A percentile compares a stretch with the other conserved stretches of the same genome.
These are phyloP conservation scores for Drosophila rufa DNA, from an alignment of 1,140 invertebrate genomes.

Conservation along the genomic window DNA sequence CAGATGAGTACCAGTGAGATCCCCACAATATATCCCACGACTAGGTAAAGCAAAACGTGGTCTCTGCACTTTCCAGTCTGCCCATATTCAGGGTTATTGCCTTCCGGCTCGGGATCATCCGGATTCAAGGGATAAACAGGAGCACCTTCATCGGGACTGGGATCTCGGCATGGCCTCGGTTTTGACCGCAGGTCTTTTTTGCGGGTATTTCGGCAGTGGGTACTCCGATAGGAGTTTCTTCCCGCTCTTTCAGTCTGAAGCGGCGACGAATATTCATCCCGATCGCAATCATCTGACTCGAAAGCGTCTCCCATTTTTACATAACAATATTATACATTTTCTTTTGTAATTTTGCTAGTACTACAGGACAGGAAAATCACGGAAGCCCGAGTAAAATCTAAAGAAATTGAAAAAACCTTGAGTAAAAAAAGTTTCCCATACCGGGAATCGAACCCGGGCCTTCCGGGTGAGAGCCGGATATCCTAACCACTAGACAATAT, in stretches of 20 bases:
- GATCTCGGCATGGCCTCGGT: neutral
- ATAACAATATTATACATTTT: too few relatives aligned
- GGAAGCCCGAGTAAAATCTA: neutral
- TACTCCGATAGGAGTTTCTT: neutral
- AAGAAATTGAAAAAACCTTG: neutral
- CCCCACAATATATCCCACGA: slow-evolving; percentile 55
- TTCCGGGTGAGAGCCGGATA: slow-evolving; percentile 94
- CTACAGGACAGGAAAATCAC: slow-evolving; percentile 19
- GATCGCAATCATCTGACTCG: neutral
- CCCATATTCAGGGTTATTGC: too few relatives aligned
- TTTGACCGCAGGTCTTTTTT: neutral
- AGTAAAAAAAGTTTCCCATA: slow-evolving; percentile 32
- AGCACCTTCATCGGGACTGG: slow-evolving; percentile 21
- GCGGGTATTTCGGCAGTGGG: too few relatives aligned
- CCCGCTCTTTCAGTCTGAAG: neutral
- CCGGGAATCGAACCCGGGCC: slow-evolving; percentile 88
- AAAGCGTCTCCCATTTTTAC: neutral
- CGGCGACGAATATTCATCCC: neutral
- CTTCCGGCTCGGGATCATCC: neutral
- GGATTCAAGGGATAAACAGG: slow-evolving; percentile 20
- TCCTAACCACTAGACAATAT: slow-evolving; percentile 93
- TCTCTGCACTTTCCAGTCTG: neutral
- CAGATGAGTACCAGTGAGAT: slow-evolving; percentile 40
- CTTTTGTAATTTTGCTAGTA: neutral
- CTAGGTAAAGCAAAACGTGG: slow-evolving; percentile 17